Percentiles rank a stretch among this genome's conserved stretches.
Evolutionary conservation across 2,888 invertebrate genomes (phyloP).

Genomic region (Autographa pulchrina): DNA sequence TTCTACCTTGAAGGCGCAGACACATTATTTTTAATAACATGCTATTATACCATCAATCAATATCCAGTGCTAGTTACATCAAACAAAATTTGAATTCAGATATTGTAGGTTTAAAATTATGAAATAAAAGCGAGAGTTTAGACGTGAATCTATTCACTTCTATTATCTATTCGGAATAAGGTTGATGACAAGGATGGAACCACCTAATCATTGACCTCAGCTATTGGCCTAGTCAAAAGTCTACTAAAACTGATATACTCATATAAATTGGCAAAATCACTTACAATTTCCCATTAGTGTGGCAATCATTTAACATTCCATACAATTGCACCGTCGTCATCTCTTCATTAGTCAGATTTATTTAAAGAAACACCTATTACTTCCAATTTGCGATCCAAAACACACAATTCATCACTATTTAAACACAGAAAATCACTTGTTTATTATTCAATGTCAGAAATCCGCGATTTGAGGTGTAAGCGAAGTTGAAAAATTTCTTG

Average conservation of each 20-base stretch:
- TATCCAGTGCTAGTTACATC: neutral
- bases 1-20: neutral
- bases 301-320: conserved; percentile 77
- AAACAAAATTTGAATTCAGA: neutral
- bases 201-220: neutral
- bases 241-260: neutral
- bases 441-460: neutral
- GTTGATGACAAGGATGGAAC: neutral
- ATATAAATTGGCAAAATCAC: conserved; percentile 56
- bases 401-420: conserved; percentile 40
- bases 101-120: neutral
- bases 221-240: neutral
- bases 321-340: conserved; percentile 75
- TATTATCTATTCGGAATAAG: too few species aligned
- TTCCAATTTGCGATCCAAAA: conserved; percentile 60
- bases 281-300: conserved; percentile 87
- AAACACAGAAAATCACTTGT: conserved; percentile 23
- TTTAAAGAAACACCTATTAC: conserved; percentile 64
- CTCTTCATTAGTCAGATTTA: conserved; percentile 79
- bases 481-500: conserved; percentile 9
- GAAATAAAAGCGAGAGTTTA: neutral
- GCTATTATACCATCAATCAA: neutral
- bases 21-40: neutral
- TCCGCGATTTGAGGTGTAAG: conserved; percentile 2
- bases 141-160: too few species aligned